phyloP scores from a whole-genome alignment of 1,140 invertebrate species.

The Epicauta chinensis region DNA sequence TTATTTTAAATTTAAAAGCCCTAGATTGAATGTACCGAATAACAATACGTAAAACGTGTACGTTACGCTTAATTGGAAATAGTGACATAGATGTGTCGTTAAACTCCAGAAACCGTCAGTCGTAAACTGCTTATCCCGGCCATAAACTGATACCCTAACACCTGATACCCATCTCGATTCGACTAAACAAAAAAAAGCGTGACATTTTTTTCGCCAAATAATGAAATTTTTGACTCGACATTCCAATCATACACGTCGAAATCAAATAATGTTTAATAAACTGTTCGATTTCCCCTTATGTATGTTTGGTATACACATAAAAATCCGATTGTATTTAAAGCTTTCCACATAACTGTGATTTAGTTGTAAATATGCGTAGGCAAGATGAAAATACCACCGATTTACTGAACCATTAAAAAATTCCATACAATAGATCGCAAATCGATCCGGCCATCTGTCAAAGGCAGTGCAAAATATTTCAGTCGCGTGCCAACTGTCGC shows the following conservation, averaged over 20 bases:
- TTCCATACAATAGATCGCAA: conserved; percentile 4
- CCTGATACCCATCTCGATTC: conserved; percentile 14
- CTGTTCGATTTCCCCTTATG: too few relatives aligned
- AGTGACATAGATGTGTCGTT: conserved; percentile 23
- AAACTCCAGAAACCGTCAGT: conserved; percentile 24
- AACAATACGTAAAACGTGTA: neutral
- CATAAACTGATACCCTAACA: conserved; percentile 23
- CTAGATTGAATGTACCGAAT: neutral
- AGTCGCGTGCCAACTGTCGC: conserved; percentile 12
- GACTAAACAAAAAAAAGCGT: too few relatives aligned
- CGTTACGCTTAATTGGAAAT: conserved; percentile 20
- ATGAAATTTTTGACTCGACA: too few relatives aligned
- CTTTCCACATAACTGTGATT: neutral
- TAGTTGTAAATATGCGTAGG: conserved; percentile 8
- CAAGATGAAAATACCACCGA: conserved; percentile 13
- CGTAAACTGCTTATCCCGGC: conserved; percentile 26
- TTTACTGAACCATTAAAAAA: conserved; percentile 14
- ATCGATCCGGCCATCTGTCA: conserved; percentile 13
- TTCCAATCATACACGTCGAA: too few relatives aligned
- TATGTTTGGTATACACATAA: too few relatives aligned
- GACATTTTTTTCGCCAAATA: too few relatives aligned
- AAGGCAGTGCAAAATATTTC: conserved; percentile 11
- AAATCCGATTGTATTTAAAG: too few relatives aligned
- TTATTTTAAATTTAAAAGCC: too few relatives aligned
- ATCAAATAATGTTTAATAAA: too few relatives aligned